Evolutionary conservation across 2,113 vertebrate genomes (phyloP).

Genomic region (Austrofundulus limnaeus): DNA sequence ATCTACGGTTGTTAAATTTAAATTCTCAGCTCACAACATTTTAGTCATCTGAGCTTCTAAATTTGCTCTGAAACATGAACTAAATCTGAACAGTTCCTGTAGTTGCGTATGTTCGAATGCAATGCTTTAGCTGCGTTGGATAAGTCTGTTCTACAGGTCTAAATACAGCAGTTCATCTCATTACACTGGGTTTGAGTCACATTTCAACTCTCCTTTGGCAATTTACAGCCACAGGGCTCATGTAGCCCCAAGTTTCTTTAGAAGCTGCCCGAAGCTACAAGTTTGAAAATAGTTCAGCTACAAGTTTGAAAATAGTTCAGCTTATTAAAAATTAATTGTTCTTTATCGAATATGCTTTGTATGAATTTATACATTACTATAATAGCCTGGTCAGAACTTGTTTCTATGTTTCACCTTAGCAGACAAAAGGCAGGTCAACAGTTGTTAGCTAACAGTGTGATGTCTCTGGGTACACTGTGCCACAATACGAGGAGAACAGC

Average conservation of each 20-base stretch:
- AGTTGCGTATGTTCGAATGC: not conserved
- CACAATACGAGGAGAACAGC: too few relatives aligned
- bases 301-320: not conserved
- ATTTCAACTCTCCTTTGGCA: constrained; percentile 15
- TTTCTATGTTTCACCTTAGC: not conserved
- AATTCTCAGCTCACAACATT: not conserved
- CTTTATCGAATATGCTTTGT: too few relatives aligned
- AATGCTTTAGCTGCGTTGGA: not conserved
- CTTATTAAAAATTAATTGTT: not conserved
- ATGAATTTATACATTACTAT: too few relatives aligned
- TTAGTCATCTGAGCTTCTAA: not conserved
- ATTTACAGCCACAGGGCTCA: constrained; percentile 2
- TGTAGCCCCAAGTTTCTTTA: not conserved
- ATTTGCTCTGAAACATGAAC: not conserved
- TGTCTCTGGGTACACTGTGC: too few relatives aligned
- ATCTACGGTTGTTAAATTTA: constrained; percentile 10
- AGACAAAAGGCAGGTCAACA: not conserved
- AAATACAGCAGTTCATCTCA: not conserved
- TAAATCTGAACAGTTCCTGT: not conserved
- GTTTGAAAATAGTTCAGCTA: not conserved
- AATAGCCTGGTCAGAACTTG: not conserved
- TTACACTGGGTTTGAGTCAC: constrained; percentile 1
- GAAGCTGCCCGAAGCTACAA: constrained; percentile 7
- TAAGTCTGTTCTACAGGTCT: not conserved
- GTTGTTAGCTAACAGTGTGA: too few relatives aligned